phyloP scores from a whole-genome alignment of 2,113 vertebrate species.

The Syngnathus scovelli region DNA sequence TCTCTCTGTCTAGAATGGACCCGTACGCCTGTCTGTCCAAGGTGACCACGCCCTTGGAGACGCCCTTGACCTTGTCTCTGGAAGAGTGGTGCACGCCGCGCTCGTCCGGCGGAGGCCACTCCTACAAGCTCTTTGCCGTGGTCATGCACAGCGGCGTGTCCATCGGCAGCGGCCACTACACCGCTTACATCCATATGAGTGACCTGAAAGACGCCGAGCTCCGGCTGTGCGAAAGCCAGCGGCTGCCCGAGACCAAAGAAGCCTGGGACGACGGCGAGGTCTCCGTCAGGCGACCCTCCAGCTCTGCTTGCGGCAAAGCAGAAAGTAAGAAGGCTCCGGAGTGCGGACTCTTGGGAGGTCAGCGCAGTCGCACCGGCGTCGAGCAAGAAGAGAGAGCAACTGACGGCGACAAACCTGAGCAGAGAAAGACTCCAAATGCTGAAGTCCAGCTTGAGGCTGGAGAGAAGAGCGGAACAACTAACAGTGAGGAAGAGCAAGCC shows the following conservation, averaged over 20 bases:
- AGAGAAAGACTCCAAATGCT: conserved; percentile 44
- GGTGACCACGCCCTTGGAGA: conserved; percentile 92
- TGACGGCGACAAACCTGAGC: conserved; percentile 53
- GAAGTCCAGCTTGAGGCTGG: conserved; percentile 36
- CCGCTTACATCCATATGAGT: conserved; percentile 84
- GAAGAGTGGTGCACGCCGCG: conserved; percentile 90
- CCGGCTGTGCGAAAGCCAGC: conserved; percentile 50
- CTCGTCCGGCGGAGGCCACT: conserved; percentile 71
- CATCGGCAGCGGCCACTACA: conserved; percentile 97
- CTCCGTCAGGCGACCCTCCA: conserved; percentile 63
- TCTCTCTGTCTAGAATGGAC: conserved; percentile 73
- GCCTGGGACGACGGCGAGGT: conserved; percentile 78
- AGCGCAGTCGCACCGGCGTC: conserved; percentile 76
- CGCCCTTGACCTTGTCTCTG: conserved; percentile 82
- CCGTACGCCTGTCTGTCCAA: conserved; percentile 92
- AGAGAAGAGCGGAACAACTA: neutral
- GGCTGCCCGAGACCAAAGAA: conserved; percentile 38
- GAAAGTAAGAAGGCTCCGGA: conserved; percentile 81
- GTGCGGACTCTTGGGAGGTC: conserved; percentile 85
- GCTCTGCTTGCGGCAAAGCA: conserved; percentile 61
- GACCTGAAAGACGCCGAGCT: conserved; percentile 73
- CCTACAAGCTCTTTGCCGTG: conserved; percentile 88
- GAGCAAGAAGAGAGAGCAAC: conserved; percentile 73
- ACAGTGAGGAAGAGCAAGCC: conserved; percentile 12
- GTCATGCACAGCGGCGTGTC: conserved; percentile 98